These are phyloP conservation scores for Ctenicera cuprea DNA, from an alignment of 2,888 invertebrate genomes.

Conservation along the genomic window DNA sequence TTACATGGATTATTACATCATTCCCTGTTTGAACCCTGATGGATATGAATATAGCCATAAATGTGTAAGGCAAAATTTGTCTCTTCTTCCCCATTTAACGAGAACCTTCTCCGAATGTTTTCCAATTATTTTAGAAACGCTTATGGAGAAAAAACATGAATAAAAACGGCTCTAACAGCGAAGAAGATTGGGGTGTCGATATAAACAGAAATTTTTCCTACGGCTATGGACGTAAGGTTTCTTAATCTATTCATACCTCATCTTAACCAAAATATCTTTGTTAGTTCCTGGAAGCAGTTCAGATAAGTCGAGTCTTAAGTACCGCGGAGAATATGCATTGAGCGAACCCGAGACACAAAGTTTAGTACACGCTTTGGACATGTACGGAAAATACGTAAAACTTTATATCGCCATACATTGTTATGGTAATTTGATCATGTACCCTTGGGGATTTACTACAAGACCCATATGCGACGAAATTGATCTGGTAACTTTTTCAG, in stretches of 20 bases:
- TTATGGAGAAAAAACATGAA: constrained; percentile 57
- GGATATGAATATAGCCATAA: constrained; percentile 60
- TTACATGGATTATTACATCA: constrained; percentile 58
- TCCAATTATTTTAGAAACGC: constrained; percentile 31
- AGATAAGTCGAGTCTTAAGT: constrained; percentile 50
- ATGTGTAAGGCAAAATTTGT: constrained; percentile 39
- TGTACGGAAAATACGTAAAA: constrained; percentile 53
- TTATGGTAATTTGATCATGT: constrained; percentile 59
- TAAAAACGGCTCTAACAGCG: constrained; percentile 42
- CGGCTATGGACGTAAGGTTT: constrained; percentile 58
- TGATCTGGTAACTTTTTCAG: constrained; percentile 51
- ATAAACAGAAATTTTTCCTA: constrained; percentile 60
- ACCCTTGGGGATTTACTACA: constrained; percentile 59
- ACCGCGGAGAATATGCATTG: constrained; percentile 55
- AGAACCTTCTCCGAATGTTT: not conserved
- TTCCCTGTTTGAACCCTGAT: constrained; percentile 61
- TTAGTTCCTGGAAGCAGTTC: constrained; percentile 54
- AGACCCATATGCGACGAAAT: constrained; percentile 45
- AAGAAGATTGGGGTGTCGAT: constrained; percentile 58
- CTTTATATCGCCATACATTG: constrained; percentile 60
- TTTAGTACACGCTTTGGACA: constrained; percentile 58
- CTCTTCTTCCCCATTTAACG: not conserved
- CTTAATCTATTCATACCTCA: not conserved
- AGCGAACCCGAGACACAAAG: constrained; percentile 63
- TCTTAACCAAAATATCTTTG: not conserved